Percentiles rank a stretch among this genome's conserved stretches.
Evolutionary conservation across 2,888 invertebrate genomes (phyloP).

Genomic region (Lysandra bellargus): DNA sequence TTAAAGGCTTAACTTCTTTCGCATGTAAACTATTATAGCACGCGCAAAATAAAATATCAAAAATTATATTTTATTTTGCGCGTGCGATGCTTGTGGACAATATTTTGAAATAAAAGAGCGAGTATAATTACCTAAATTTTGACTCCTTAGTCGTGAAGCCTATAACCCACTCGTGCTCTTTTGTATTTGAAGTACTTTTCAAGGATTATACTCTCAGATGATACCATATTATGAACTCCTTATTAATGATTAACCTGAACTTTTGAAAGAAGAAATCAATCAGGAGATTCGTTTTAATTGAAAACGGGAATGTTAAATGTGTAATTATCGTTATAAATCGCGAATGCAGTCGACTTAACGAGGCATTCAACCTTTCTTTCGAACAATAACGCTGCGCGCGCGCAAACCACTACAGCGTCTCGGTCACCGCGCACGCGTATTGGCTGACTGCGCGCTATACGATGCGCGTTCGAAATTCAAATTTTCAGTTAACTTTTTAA

Average conservation of each 20-base stretch:
- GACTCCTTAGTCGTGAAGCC: too few species aligned
- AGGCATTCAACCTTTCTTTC: constrained; percentile 41
- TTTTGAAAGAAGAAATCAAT: neutral
- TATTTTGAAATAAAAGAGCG: neutral
- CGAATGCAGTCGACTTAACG: constrained; percentile 32
- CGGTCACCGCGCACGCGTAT: constrained; percentile 53
- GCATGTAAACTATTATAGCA: too few species aligned
- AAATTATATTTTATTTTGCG: too few species aligned
- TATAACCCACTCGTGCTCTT: too few species aligned
- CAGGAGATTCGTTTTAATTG: neutral
- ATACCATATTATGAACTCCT: neutral
- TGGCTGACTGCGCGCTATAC: constrained; percentile 33
- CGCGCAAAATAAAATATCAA: too few species aligned
- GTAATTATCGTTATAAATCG: constrained; percentile 7
- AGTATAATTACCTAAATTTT: too few species aligned
- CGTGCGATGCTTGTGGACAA: too few species aligned
- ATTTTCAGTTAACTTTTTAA: constrained; percentile 34
- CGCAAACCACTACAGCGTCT: constrained; percentile 49
- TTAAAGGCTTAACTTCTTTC: too few species aligned
- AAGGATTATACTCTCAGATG: too few species aligned
- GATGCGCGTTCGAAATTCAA: constrained; percentile 41
- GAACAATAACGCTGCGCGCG: constrained; percentile 36
- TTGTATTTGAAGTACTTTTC: too few species aligned
- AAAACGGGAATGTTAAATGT: neutral
- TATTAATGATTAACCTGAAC: neutral